Conservation (phyloP, 2,888 invertebrate species). For the Pseudoips prasinana region DNA sequence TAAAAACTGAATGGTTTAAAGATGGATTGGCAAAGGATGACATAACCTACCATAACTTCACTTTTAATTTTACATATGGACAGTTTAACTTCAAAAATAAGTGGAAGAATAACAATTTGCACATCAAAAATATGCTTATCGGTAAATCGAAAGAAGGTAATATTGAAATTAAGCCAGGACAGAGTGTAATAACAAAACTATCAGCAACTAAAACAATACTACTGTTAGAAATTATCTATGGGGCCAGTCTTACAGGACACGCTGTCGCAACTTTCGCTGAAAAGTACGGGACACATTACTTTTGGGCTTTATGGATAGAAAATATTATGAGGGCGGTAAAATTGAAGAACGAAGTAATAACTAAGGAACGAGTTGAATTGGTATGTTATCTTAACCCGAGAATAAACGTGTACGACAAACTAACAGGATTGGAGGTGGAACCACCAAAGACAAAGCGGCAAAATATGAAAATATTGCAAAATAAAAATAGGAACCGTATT, state of each 20-base stretch:
- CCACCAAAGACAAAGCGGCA: slow-evolving; percentile 12
- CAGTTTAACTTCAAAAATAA: slow-evolving; percentile 35
- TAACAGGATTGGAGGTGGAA: slow-evolving; percentile 27
- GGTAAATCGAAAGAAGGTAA: slow-evolving; percentile 35
- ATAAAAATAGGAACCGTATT: slow-evolving; percentile 18
- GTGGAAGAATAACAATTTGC: slow-evolving; percentile 47
- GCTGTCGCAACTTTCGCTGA: slow-evolving; percentile 51
- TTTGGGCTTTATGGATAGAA: slow-evolving; percentile 52
- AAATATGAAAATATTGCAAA: slow-evolving; percentile 15
- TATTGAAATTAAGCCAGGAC: slow-evolving; percentile 42
- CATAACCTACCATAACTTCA: slow-evolving; percentile 41
- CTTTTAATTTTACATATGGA: slow-evolving; percentile 39
- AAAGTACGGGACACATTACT: slow-evolving; percentile 60
- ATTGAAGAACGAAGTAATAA: slow-evolving; percentile 50
- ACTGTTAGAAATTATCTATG: slow-evolving; percentile 46
- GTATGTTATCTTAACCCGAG: slow-evolving; percentile 51
- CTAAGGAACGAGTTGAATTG: slow-evolving; percentile 52
- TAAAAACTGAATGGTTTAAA: slow-evolving; percentile 46
- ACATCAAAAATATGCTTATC: slow-evolving; percentile 32
- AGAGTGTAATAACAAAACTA: slow-evolving; percentile 40
- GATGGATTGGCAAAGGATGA: slow-evolving; percentile 46
- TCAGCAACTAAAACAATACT: slow-evolving; percentile 46
- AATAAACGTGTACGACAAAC: slow-evolving; percentile 43
- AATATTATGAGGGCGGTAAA: slow-evolving; percentile 55
- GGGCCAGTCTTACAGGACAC: slow-evolving; percentile 46